Base-by-base conservation (phyloP, 2,797 vertebrate genomes). In the Pangasius djambal region DNA sequence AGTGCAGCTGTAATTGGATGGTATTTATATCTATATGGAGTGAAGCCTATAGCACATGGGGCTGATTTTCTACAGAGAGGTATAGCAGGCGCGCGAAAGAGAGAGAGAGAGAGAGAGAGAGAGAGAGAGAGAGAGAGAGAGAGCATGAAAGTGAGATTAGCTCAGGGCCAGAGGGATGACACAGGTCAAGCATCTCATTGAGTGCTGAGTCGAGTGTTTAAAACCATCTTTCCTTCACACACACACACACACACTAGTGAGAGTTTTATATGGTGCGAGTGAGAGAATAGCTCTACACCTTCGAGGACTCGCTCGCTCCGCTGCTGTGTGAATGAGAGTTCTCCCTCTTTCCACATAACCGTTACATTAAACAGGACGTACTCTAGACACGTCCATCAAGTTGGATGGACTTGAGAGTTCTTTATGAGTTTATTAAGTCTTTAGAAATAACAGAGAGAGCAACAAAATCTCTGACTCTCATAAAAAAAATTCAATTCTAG, bases 111-210 rank as follows among this genome's bases (percentile, higher is more conserved):
- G 37, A 22, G 37, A 40, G 70, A 12, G 44, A 5, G 83, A 18
- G 28, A 70, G 65, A 9, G 70, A n/a, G 28, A n/a, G 2, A 52
- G 75, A 13, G 48, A 6, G 77, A 15, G n/a, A 31, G 65, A 0
- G 83, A 12, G 28, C 40, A n/a, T 63, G 83, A 88, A 48, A 70
- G 78, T 34, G 52, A 86, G 70, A 88, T 86, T 75, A 88, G 83
- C 87, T 86, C 77, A 48, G 83, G 44, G 89, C 77, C 57, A 75
- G 55, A 88, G 86, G 59, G 83, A 88, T 75, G 74, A 75, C 57
- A 44, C 77, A 34, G n/a, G 61, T 77, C 59, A 77, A 59, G 86
- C n/a, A 52, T 83, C 70, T 89, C 59, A 85, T 20, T 48, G 75
- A 44, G 52, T 59, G 57, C 57, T 9, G 37, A 83, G 57, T 83